Evolutionary conservation across 2,888 invertebrate species (phyloP), one percentile per base, ranked within the genome.

Genomic region (Hemicrepidius hirtus): DNA sequence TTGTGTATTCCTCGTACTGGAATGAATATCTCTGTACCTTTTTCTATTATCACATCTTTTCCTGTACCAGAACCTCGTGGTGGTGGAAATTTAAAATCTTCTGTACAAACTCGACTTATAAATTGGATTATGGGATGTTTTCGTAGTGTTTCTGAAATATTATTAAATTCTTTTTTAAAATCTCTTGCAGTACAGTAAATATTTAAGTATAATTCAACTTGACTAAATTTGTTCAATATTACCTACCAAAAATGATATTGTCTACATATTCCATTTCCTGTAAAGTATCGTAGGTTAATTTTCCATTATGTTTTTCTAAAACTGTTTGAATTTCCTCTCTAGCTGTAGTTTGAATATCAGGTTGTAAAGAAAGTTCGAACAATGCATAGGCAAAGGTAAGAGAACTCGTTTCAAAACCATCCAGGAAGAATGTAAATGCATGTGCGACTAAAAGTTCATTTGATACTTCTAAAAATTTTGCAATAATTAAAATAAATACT

Each of bases 371-470:
- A 16, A 89, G 75, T 32, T 86, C 82, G 73, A 85, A 87, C 1
- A 85, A 78, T 0, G 84, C 71, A 59, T 85, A 87, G 41, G 83
- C 82, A 41, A 88, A 76, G 0, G 85, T 84, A 0, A 84, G 80
- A 0, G 87, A 86, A n/a, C 87, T 87, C 0, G 88, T 88, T 76
- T 88, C 88, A 74, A 85, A 88, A 0, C 88, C 88, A 44, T 88
- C 88, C 0, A 84, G 46, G 72, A 87, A 87, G 72, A 87, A 87
- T 0, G 87, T 83, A 0, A 87, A 77, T 3, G 84, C 80, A 49
- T 87, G 86, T 0, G 87, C 83, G 0, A 81, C 66, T 40, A 88
- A 75, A 0, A 83, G 77, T 1, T 79, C 79, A 20, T 85, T 75
- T 0, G 66, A 74, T 66, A 16, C 12, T 18, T 32, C 71, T 71